phyloP scores from a whole-genome alignment of 2,888 invertebrate genomes.

The Cataglyphis albicans region DNA sequence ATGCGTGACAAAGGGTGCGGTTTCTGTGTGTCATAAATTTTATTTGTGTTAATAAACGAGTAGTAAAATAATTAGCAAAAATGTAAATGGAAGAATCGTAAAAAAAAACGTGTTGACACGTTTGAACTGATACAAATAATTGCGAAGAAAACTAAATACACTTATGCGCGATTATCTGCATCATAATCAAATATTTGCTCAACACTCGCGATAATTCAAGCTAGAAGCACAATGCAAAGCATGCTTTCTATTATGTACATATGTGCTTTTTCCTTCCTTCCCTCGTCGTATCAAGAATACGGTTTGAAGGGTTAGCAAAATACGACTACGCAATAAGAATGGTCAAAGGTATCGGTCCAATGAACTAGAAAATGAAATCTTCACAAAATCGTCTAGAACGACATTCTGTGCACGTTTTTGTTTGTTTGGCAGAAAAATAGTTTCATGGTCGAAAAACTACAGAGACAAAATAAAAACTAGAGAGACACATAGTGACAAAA shows the following conservation, averaged over 20 bases:
- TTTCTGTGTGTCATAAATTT: constrained; percentile 59
- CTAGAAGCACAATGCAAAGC: background rate
- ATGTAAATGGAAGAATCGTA: constrained; percentile 28
- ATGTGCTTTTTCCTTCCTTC: constrained; percentile 54
- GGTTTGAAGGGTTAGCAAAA: constrained; percentile 60
- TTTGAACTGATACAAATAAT: background rate
- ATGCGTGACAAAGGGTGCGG: constrained; percentile 61
- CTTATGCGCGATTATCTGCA: background rate
- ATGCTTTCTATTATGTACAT: constrained; percentile 24
- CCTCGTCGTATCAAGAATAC: constrained; percentile 67
- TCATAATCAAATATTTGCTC: constrained; percentile 4
- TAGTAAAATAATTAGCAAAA: constrained; percentile 55
- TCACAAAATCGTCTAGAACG: constrained; percentile 61
- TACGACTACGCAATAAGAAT: constrained; percentile 47
- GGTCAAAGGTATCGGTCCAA: constrained; percentile 39
- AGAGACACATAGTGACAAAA: background rate
- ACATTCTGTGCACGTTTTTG: constrained; percentile 63
- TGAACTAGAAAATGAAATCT: constrained; percentile 63
- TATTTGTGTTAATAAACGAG: constrained; percentile 64
- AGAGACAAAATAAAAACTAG: constrained; percentile 1
- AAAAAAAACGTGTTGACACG: background rate
- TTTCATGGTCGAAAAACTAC: constrained; percentile 37
- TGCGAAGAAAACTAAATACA: background rate
- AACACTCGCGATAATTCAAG: constrained; percentile 6
- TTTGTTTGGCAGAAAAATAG: constrained; percentile 25